Base-by-base conservation (phyloP, 2,888 invertebrate genomes). In the Kryphioiulus occultus region DNA sequence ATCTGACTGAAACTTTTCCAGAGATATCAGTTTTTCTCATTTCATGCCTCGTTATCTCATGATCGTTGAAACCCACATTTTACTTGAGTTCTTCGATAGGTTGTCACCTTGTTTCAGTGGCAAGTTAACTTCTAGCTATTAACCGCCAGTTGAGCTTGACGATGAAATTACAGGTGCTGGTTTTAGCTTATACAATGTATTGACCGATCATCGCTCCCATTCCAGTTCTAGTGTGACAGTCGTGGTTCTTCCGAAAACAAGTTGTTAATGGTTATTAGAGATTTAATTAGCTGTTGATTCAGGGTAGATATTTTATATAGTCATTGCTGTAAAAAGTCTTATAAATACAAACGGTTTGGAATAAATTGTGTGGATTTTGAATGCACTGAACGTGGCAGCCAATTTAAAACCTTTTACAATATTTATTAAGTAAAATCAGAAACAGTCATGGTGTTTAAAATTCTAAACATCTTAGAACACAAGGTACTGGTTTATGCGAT, bases 231-330 rank as follows among this genome's bases (percentile, higher is more conserved):
- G 44, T 1, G 44, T 44, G 68, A 1, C 9, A 68, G 2, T 26
- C 12, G 9, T 30, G 15, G 78, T 78, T 12, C 78, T 32, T 78
- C 15, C 30, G n/a, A 26, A 26, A 68, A 12, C 22, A 68, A 26
- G 78, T 78, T 78, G 78, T 30, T 78, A 78, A 78, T 30, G 26
- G 78, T 12, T 78, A 78, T 78, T 30, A 78, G 30, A 68, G 68
- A 78, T 78, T 78, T 78, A 30, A 78, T 78, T 30, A 30, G 30
- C 30, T 78, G 78, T 78, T 78, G 78, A 78, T 30, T 78, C 15
- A 12, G 30, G 78, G 30, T 3, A 78, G 17, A 78, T 30, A 30
- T 78, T 78, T 78, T 78, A 32, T 78, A 78, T 78, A 17, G 78
- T 15, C 78, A 78, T 78, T 30, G 30, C 78, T 78, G 78, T 78